Evolutionary conservation across 2,113 vertebrate genomes (phyloP).

Genomic region (Coracopsis vasa): DNA sequence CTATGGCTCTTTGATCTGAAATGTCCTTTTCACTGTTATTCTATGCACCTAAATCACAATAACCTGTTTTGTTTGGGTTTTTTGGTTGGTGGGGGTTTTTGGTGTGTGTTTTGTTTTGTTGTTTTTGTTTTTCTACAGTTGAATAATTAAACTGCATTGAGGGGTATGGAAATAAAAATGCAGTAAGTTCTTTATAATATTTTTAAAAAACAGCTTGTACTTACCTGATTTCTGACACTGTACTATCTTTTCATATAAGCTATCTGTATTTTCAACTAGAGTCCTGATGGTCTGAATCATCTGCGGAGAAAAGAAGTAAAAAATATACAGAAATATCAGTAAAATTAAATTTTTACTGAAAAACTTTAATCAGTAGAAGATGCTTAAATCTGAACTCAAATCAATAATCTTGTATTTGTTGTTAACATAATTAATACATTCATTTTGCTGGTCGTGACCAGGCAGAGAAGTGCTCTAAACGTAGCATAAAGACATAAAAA

Average conservation of each 20-base stretch:
- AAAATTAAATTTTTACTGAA: not conserved
- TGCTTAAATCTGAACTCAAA: not conserved
- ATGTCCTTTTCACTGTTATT: not conserved
- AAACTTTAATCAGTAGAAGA: not conserved
- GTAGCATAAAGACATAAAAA: not conserved
- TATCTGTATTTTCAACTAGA: constrained; percentile 86
- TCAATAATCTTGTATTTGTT: not conserved
- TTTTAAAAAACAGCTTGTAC: constrained; percentile 8
- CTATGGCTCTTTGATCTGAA: not conserved
- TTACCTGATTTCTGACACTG: constrained; percentile 90
- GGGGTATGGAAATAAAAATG: not conserved
- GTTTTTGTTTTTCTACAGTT: not conserved
- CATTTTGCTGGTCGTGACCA: not conserved
- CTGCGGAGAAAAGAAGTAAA: constrained; percentile 72
- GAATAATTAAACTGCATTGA: not conserved
- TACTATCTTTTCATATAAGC: constrained; percentile 87
- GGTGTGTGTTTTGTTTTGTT: not conserved
- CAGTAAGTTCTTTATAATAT: not conserved
- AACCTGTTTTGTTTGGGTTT: not conserved
- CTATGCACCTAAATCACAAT: not conserved
- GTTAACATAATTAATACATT: not conserved
- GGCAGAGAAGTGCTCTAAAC: not conserved
- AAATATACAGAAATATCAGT: not conserved
- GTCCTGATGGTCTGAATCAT: constrained; percentile 92
- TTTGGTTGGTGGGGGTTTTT: not conserved